Evolutionary conservation across 64 coral and sea anemone genomes (phyloP), one percentile per base, ranked within the genome.

Genomic region (Montipora cactus): DNA sequence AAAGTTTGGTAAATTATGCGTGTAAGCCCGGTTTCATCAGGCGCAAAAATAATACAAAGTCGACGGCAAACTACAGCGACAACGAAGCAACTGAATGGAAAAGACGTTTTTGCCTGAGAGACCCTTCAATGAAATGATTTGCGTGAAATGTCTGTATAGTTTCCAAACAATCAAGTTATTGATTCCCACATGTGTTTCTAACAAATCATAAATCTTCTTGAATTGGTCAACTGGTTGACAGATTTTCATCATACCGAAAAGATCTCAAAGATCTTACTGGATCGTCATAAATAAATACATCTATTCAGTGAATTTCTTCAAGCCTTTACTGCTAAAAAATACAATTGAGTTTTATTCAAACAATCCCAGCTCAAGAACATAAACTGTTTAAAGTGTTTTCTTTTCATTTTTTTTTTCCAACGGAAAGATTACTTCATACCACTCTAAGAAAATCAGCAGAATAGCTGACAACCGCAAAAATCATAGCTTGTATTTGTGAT

Each of bases 141-240:
- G 61, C 61, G 10, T 71, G 68, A 71, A 71, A 5, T 21, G 18
- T 22, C 19, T 71, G 18, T 5, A 21, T 23, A 15, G 47, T 7
- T 1, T 47, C 18, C 23, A 46, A 45, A 48, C 45, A 78, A 49
- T 78, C 76, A 23, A 4, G 25, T n/a, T 44, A 20, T 45, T 71
- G 58, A 28, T 67, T 18, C 20, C 8, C 16, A 1, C 1, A 23
- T 62, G 4, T 15, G 6, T 47, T 9, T 67, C 23, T 18, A 86
- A 71, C 19, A 70, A 64, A 71, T 86, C 82, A 50, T 86, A 72
- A 49, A 72, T 86, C 82, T 69, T 86, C 66, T 8, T 72, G n/a
- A 49, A 85, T 20, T 48, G 16, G 82, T 64, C 14, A 64, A 86
- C 82, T 68, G 66, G 8, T 25, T 86, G 66, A 86, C 16, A 19